Conservation (phyloP, 2,113 vertebrate genomes). For the Psilopogon haemacephalus region DNA sequence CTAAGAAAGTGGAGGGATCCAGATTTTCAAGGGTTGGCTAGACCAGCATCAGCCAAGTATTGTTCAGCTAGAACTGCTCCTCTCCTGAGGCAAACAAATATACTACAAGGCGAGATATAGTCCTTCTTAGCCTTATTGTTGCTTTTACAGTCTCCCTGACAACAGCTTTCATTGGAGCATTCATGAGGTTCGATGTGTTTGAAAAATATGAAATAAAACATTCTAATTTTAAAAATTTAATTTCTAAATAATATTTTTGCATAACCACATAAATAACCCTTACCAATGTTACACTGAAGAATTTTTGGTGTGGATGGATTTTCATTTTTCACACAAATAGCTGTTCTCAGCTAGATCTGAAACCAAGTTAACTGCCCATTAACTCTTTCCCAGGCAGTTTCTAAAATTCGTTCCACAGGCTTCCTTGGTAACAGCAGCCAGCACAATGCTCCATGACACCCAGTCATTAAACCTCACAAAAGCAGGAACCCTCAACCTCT, state of each 20-base stretch:
- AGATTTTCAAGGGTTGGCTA: not conserved
- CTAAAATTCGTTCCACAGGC: conserved; percentile 6
- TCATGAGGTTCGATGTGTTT: not conserved
- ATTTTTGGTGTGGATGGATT: not conserved
- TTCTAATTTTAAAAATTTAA: not conserved
- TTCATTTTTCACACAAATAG: conserved; percentile 10
- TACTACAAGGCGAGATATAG: not conserved
- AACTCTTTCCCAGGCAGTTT: conserved; percentile 22
- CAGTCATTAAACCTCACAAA: not conserved
- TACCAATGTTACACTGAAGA: not conserved
- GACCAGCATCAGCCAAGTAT: not conserved
- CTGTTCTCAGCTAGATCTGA: conserved; percentile 5
- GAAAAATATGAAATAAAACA: not conserved
- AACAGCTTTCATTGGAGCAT: not conserved
- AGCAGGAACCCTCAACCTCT: not conserved
- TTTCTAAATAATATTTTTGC: not conserved
- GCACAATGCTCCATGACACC: not conserved
- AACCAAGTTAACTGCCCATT: conserved; percentile 46
- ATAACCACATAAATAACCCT: not conserved
- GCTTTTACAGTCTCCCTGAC: not conserved
- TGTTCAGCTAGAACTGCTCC: not conserved
- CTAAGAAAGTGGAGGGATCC: not conserved
- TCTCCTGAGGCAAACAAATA: not conserved
- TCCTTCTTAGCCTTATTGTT: not conserved
- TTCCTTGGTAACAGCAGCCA: conserved; percentile 52